Percentiles rank a stretch among this genome's conserved stretches.
These are phyloP conservation scores for Paragorgia papillata DNA, from an alignment of 92 coral and sea anemone genomes.

Conservation along the genomic window DNA sequence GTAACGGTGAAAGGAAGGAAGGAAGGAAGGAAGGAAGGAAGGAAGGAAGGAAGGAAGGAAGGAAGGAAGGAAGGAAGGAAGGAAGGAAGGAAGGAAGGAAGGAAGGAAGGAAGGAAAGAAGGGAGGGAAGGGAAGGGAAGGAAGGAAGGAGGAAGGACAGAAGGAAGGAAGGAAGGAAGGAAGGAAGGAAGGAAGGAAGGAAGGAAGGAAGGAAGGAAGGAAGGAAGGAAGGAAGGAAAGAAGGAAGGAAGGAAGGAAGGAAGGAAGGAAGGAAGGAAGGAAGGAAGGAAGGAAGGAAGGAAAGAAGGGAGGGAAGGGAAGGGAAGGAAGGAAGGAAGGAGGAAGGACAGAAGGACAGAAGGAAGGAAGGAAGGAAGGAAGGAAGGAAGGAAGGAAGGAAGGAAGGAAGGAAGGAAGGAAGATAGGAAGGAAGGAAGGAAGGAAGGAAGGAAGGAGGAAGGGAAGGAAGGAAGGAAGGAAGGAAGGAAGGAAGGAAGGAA, in stretches of 20 bases:
- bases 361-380: background rate
- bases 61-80: background rate
- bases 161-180: background rate
- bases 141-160: background rate
- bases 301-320: background rate
- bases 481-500: too few species aligned
- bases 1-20: too few species aligned
- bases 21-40: background rate
- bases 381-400: background rate
- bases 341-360: too few species aligned
- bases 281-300: background rate
- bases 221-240: background rate
- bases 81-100: background rate
- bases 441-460: too few species aligned
- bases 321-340: background rate
- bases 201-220: background rate
- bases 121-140: background rate
- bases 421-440: background rate
- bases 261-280: background rate
- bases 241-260: background rate
- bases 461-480: background rate
- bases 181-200: background rate
- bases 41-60: background rate
- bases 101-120: background rate
- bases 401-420: background rate